Evolutionary conservation across 2,888 invertebrate genomes (phyloP).

Genomic region (Lampropteryx suffumata): DNA sequence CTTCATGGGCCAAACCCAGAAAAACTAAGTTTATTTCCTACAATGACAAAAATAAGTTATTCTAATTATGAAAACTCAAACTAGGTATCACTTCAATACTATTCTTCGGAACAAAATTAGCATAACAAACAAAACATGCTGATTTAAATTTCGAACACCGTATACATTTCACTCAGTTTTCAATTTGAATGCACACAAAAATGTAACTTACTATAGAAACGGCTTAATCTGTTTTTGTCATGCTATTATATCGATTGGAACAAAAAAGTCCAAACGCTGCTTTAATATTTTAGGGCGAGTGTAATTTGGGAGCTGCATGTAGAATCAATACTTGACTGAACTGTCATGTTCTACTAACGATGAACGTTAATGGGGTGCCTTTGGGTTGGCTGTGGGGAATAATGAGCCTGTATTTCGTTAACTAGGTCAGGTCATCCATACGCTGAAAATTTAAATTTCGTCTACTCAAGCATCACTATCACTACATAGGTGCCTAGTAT

Average conservation of each 20-base stretch:
- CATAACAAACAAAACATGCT: not conserved
- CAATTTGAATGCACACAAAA: conserved; percentile 23
- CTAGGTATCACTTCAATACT: not conserved
- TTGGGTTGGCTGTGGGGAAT: conserved; percentile 14
- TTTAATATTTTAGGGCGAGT: conserved; percentile 47
- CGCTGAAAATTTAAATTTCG: no score
- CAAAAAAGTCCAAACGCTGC: conserved; percentile 42
- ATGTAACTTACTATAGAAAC: conserved; percentile 5
- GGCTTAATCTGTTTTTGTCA: conserved; percentile 30
- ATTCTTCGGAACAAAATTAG: not conserved
- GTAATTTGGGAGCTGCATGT: conserved; percentile 31
- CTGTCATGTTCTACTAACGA: conserved; percentile 10
- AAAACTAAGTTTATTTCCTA: no score
- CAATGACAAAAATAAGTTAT: no score
- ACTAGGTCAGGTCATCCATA: conserved; percentile 6
- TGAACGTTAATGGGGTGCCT: not conserved
- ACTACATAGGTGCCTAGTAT: no score
- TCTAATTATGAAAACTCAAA: no score
- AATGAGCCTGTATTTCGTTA: conserved; percentile 11
- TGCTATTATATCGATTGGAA: conserved; percentile 39
- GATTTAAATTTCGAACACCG: conserved; percentile 20
- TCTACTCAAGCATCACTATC: no score
- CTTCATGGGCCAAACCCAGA: no score
- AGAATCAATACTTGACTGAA: conserved; percentile 19
- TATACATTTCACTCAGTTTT: conserved; percentile 18